Percentiles rank a stretch among this genome's conserved stretches.
These are phyloP conservation scores for Marmota flaviventris DNA, from an alignment of 2,113 vertebrate genomes.

Conservation along the genomic window DNA sequence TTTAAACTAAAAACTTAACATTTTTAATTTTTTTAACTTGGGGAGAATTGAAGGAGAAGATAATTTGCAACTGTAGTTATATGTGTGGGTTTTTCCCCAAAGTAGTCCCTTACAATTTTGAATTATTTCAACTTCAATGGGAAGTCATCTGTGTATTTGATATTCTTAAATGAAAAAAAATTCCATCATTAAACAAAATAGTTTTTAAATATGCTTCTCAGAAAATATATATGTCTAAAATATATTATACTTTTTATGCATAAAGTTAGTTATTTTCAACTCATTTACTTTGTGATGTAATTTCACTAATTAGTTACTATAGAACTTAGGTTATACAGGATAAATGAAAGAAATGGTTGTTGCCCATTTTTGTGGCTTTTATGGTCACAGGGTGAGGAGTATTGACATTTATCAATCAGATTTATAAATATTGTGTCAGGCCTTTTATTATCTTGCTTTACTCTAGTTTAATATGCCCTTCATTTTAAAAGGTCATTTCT, in stretches of 20 bases:
- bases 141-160: conserved; percentile 20
- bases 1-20: conserved; percentile 62
- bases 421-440: conserved; percentile 32
- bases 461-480: conserved; percentile 56
- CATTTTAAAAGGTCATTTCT: conserved; percentile 75
- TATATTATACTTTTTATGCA: conserved; percentile 18
- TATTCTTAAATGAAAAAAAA: conserved; percentile 59
- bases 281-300: conserved; percentile 56
- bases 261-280: conserved; percentile 58
- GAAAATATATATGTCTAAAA: conserved; percentile 3
- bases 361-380: conserved; percentile 55
- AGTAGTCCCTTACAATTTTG: conserved; percentile 41
- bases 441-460: conserved; percentile 68
- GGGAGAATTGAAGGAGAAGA: neutral
- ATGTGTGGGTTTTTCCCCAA: neutral
- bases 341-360: neutral
- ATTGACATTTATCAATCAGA: conserved; percentile 13
- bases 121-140: conserved; percentile 49
- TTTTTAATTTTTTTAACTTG: conserved; percentile 46
- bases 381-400: conserved; percentile 12
- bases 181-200: conserved; percentile 8
- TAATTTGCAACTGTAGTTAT: conserved; percentile 13
- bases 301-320: conserved; percentile 49
- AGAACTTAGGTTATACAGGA: neutral
- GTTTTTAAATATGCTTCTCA: conserved; percentile 49